Conservation (phyloP, 2,113 vertebrate species). For the Rhea americana region DNA sequence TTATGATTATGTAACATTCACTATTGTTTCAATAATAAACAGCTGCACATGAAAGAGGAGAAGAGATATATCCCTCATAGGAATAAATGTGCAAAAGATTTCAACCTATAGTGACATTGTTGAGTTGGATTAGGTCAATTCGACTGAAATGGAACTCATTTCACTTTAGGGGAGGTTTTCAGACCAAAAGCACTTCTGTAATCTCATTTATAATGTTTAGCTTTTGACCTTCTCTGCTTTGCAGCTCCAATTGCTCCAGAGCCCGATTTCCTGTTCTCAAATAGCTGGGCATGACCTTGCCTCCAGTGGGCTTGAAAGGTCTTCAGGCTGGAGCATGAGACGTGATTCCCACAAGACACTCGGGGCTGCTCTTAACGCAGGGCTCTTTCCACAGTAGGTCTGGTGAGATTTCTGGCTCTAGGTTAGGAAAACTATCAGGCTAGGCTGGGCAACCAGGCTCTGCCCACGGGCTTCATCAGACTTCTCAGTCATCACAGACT, state of each 20-base stretch:
- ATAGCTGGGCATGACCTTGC: accelerated
- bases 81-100: not conserved
- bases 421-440: not conserved
- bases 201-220: not conserved
- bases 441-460: not conserved
- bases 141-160: not conserved
- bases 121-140: not conserved
- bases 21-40: not conserved
- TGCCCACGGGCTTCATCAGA: not conserved
- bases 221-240: not conserved
- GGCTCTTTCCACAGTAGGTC: not conserved
- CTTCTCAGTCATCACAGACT: not conserved
- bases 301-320: not conserved
- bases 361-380: not conserved
- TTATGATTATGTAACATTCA: not conserved
- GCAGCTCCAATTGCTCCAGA: not conserved
- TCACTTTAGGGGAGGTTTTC: not conserved
- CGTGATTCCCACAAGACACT: not conserved
- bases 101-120: not conserved
- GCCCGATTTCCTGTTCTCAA: not conserved
- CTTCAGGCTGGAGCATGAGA: not conserved
- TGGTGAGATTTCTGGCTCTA: not conserved
- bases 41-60: not conserved
- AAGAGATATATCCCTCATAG: not conserved
- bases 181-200: not conserved